Evolutionary conservation across 2,888 invertebrate genomes (phyloP).

Genomic region (Drosophila nigricruria): DNA sequence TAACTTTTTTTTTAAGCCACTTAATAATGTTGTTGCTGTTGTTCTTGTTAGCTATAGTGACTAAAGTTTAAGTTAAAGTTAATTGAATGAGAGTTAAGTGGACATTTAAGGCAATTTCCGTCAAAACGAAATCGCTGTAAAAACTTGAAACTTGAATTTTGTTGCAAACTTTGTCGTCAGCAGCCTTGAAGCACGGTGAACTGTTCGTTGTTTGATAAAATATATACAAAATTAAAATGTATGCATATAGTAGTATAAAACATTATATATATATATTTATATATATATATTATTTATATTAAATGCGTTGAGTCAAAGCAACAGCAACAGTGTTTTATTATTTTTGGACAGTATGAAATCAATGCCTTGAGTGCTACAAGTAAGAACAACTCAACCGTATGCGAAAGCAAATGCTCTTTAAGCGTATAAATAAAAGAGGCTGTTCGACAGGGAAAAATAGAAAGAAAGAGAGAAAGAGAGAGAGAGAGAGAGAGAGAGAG

Average conservation of each 20-base stretch:
- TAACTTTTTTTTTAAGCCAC: constrained; percentile 12
- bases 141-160: constrained; percentile 53
- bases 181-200: constrained; percentile 34
- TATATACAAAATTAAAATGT: not conserved
- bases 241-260: not conserved
- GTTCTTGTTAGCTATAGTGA: constrained; percentile 34
- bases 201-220: constrained; percentile 4
- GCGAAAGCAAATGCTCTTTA: not conserved
- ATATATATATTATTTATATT: not conserved
- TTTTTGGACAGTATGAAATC: constrained; percentile 9
- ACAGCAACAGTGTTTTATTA: constrained; percentile 38
- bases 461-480: not conserved
- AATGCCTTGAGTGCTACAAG: constrained; percentile 7
- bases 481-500: not conserved
- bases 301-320: constrained; percentile 52
- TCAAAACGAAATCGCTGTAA: constrained; percentile 47
- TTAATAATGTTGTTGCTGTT: constrained; percentile 21
- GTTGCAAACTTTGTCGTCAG: constrained; percentile 40
- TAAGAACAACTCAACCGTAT: not conserved
- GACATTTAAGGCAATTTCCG: constrained; percentile 72
- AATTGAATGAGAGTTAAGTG: constrained; percentile 71
- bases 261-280: not conserved
- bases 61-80: constrained; percentile 65
- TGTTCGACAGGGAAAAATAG: not conserved
- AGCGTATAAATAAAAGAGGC: not conserved